A percentile compares a stretch with the other conserved stretches of the same genome.
Conservation (phyloP, 2,888 invertebrate species). For the Carpatolechia fugitivella region DNA sequence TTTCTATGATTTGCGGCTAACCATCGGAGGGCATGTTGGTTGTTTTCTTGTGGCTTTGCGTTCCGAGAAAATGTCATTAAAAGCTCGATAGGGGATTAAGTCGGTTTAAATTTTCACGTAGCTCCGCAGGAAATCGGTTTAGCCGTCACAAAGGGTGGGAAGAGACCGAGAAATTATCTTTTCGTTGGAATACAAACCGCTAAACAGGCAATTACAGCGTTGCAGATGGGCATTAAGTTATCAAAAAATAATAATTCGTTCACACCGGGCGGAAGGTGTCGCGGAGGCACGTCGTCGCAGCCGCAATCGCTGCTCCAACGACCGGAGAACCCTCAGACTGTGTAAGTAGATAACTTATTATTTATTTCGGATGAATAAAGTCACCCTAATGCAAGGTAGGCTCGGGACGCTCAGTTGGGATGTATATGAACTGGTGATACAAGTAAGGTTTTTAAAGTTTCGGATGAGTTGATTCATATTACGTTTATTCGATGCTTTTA, state of each 20-base stretch:
- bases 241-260: conserved; percentile 71
- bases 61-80: conserved; percentile 74
- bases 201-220: conserved; percentile 75
- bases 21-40: conserved; percentile 59
- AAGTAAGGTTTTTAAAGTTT: too few species aligned
- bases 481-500: too few species aligned
- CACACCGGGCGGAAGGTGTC: conserved; percentile 76
- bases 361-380: too few species aligned
- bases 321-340: background rate
- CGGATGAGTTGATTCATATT: too few species aligned
- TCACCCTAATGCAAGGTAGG: too few species aligned
- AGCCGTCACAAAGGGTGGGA: conserved; percentile 73
- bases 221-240: conserved; percentile 74
- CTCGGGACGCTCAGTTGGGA: too few species aligned
- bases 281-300: conserved; percentile 61
- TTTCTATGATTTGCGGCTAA: conserved; percentile 78
- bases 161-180: conserved; percentile 75
- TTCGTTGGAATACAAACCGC: conserved; percentile 70
- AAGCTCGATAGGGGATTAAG: conserved; percentile 74
- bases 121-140: conserved; percentile 73
- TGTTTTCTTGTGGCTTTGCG: conserved; percentile 68
- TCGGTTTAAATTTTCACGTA: conserved; percentile 74
- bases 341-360: background rate
- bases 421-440: too few species aligned
- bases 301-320: conserved; percentile 42